Percentiles rank a stretch among this genome's conserved stretches.
These are phyloP conservation scores for Tachysurus vachellii DNA, from an alignment of 2,113 vertebrate genomes.

Conservation along the genomic window DNA sequence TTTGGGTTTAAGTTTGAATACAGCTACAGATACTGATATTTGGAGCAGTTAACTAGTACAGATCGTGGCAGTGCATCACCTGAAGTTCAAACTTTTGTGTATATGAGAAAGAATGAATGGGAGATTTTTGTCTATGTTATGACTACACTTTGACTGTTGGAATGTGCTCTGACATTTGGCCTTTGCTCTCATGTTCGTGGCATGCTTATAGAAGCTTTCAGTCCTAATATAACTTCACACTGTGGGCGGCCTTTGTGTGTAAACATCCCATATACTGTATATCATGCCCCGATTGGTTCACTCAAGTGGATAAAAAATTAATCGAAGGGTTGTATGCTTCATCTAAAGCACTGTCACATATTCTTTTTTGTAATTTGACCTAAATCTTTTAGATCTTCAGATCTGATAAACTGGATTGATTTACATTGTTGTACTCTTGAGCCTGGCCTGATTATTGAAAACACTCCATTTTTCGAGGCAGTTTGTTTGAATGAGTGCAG, in stretches of 20 bases:
- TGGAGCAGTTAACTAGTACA: neutral
- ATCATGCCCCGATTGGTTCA: conserved; percentile 19
- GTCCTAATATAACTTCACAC: conserved; percentile 62
- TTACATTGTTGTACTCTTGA: conserved; percentile 44
- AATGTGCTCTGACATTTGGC: conserved; percentile 66
- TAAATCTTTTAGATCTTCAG: conserved; percentile 35
- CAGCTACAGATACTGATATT: neutral
- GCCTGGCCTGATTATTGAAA: conserved; percentile 14
- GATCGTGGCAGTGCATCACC: neutral
- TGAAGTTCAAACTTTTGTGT: conserved; percentile 9
- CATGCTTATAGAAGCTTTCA: conserved; percentile 52
- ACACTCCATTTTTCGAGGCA: conserved; percentile 41
- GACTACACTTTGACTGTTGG: conserved; percentile 64
- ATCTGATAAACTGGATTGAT: conserved; percentile 35
- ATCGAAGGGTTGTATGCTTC: neutral
- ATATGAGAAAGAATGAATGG: conserved; percentile 1
- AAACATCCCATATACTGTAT: neutral
- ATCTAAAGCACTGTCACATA: neutral
- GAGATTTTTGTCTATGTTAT: conserved; percentile 65
- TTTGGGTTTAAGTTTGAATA: neutral
- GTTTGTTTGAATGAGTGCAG: conserved; percentile 64
- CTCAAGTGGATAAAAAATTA: neutral
- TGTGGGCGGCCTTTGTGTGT: conserved; percentile 36
- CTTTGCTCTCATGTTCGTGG: conserved; percentile 68
- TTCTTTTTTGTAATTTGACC: neutral